A percentile compares a stretch with the other conserved stretches of the same genome.
Conservation (phyloP, 1,140 invertebrate species). For the Solen grandis region DNA sequence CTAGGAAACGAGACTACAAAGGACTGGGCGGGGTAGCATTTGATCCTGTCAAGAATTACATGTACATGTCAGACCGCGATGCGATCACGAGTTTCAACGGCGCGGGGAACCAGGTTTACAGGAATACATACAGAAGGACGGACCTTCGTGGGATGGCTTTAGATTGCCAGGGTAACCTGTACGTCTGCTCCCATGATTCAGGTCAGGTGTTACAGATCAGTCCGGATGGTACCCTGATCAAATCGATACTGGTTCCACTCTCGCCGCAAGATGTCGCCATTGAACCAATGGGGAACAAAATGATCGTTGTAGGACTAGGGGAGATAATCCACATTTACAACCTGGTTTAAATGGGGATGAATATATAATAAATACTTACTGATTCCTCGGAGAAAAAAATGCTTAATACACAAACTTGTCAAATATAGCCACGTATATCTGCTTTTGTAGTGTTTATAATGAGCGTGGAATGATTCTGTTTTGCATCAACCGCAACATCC, state of each 20-base stretch:
- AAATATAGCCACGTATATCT: too few relatives aligned
- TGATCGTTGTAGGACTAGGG: slow-evolving; percentile 46
- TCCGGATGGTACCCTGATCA: slow-evolving; percentile 45
- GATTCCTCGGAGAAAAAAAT: too few relatives aligned
- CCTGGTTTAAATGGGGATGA: slow-evolving; percentile 46
- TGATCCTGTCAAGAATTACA: slow-evolving; percentile 46
- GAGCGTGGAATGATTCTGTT: too few relatives aligned
- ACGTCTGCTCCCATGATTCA: slow-evolving; percentile 52
- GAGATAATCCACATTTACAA: slow-evolving; percentile 49
- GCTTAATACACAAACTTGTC: too few relatives aligned
- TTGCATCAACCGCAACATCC: too few relatives aligned
- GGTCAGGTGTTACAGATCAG: slow-evolving; percentile 44
- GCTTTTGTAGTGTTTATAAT: too few relatives aligned
- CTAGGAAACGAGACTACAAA: slow-evolving; percentile 49
- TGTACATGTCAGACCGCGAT: slow-evolving; percentile 52
- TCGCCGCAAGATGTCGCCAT: slow-evolving; percentile 55
- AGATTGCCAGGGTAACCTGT: slow-evolving; percentile 51
- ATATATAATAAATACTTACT: too few relatives aligned
- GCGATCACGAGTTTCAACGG: slow-evolving; percentile 43
- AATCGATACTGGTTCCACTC: slow-evolving; percentile 48
- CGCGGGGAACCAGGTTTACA: slow-evolving; percentile 43
- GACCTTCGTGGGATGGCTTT: slow-evolving; percentile 49
- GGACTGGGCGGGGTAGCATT: slow-evolving; percentile 49
- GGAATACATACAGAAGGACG: slow-evolving; percentile 50
- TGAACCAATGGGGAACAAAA: slow-evolving; percentile 57